Base-by-base conservation (phyloP, 1,140 invertebrate genomes). In the Drosophila rhopaloa region DNA sequence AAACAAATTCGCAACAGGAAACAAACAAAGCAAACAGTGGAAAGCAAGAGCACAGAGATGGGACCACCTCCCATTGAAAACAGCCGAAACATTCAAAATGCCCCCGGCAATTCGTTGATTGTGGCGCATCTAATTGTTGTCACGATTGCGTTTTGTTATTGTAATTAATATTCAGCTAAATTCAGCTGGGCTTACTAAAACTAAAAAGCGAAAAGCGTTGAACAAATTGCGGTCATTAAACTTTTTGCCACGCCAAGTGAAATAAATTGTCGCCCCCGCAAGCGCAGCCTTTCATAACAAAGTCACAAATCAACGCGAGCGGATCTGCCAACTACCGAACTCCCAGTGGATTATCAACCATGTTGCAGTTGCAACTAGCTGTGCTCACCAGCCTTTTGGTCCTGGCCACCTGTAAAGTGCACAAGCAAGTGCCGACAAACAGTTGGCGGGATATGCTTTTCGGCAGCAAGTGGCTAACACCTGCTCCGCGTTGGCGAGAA, bases 171-270 rank as follows among this genome's bases (percentile, higher is more conserved):
- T 81, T 83, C 50, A 73, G 63, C 67, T 78, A 78, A 83, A 88
- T 62, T 82, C 62, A 55, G 38, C 35, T 63, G 48, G 29, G 61
- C 58, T 55, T 19, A 43, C 46, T 63, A 55, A 47, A 75, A 78
- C 65, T 85, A 86, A 85, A 84, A 79, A 78, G 74, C 74, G 73
- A 75, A 85, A 81, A 81, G 81, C 83, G 71, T 44, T 58, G 66
- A 80, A 72, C 84, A 81, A 88, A 88, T 88, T 88, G 76, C 90
- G 90, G 90, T 91, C 90, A 90, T 91, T 91, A 91, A 91, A 91
- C 90, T 82, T 76, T 89, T 79, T 61, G 81, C 66, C 67, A 63
- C 41, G 41, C 58, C 74, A 55, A 48, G 51, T 35, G 50, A 37
- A 51, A 91, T 91, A 91, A 91, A 91, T 84, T 82, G 84, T 81